Evolutionary conservation across 2,888 invertebrate genomes (phyloP).

Genomic region (Dilophus febrilis): DNA sequence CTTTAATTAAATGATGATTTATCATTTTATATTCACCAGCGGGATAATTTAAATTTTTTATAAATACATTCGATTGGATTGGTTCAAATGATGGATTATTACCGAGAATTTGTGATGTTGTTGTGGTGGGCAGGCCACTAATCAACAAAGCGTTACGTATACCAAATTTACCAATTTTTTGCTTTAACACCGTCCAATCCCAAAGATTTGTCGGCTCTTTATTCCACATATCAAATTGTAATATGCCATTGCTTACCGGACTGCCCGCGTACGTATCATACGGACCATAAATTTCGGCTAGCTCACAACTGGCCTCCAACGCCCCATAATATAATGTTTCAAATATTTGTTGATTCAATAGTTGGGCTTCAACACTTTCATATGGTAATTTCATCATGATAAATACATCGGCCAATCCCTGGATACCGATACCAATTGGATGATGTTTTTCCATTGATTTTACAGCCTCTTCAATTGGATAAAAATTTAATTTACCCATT

Average conservation of each 20-base stretch:
- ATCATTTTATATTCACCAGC: conserved; percentile 95
- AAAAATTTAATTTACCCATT: conserved; percentile 92
- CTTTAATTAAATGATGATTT: conserved; percentile 86
- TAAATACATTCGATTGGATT: conserved; percentile 94
- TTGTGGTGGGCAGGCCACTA: conserved; percentile 98
- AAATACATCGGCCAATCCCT: conserved; percentile 94
- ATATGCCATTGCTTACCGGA: conserved; percentile 85
- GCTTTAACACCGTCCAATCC: conserved; percentile 75
- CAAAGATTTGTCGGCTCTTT: conserved; percentile 72
- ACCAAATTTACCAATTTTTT: conserved; percentile 73
- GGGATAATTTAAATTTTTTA: conserved; percentile 56
- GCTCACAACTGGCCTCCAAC: conserved; percentile 85
- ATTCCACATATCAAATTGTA: conserved; percentile 97
- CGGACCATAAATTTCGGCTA: conserved; percentile 66
- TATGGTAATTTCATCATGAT: conserved; percentile 86
- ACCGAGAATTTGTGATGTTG: conserved; percentile 96
- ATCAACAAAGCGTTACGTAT: conserved; percentile 82
- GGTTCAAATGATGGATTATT: conserved; percentile 98
- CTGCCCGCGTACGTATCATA: conserved; percentile 86
- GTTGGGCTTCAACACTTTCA: conserved; percentile 69
- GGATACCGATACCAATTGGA: conserved; percentile 86
- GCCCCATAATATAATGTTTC: conserved; percentile 96
- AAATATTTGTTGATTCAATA: conserved; percentile 88
- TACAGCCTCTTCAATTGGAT: conserved; percentile 79
- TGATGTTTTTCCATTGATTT: conserved; percentile 75